Evolutionary conservation across 1,140 invertebrate species (phyloP).

Genomic region (Drosophila paulistorum): DNA sequence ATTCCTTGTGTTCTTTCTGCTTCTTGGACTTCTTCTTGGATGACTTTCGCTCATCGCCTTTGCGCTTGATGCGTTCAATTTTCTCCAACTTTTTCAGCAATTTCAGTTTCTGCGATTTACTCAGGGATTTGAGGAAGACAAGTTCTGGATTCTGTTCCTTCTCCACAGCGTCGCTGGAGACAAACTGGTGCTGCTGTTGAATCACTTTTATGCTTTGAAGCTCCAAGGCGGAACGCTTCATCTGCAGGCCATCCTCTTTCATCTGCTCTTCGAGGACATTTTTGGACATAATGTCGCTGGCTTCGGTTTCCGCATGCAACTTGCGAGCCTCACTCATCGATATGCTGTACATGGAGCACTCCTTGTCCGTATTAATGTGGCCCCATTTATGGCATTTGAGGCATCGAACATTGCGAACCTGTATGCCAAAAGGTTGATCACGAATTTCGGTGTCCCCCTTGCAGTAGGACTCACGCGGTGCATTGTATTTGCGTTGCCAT

Average conservation of each 20-base stretch:
- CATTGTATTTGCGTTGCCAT: conserved; percentile 99
- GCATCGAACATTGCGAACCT: conserved; percentile 98
- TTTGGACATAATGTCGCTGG: conserved; percentile 86
- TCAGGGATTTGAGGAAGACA: conserved; percentile 90
- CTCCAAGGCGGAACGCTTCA: conserved; percentile 90
- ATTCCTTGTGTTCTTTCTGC: conserved; percentile 43
- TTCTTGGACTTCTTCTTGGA: conserved; percentile 66
- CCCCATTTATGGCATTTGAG: conserved; percentile 99
- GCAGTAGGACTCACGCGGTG: conserved; percentile 97
- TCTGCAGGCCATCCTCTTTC: conserved; percentile 94
- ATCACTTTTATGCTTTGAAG: conserved; percentile 77
- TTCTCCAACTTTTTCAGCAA: conserved; percentile 93
- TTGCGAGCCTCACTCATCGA: conserved; percentile 88
- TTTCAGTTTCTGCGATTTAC: conserved; percentile 95
- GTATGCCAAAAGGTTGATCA: conserved; percentile 99
- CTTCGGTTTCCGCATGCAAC: conserved; percentile 84
- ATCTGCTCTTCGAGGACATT: conserved; percentile 93
- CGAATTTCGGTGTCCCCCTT: conserved; percentile 97
- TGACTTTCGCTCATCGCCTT: conserved; percentile 45
- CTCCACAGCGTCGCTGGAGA: conserved; percentile 85
- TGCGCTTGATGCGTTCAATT: conserved; percentile 87
- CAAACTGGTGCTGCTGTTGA: conserved; percentile 76
- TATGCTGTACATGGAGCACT: conserved; percentile 96
- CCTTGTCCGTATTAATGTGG: conserved; percentile 98
- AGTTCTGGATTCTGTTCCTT: conserved; percentile 78